Conservation (phyloP, 2,113 vertebrate species). For the Psammodynastes pulverulentus region DNA sequence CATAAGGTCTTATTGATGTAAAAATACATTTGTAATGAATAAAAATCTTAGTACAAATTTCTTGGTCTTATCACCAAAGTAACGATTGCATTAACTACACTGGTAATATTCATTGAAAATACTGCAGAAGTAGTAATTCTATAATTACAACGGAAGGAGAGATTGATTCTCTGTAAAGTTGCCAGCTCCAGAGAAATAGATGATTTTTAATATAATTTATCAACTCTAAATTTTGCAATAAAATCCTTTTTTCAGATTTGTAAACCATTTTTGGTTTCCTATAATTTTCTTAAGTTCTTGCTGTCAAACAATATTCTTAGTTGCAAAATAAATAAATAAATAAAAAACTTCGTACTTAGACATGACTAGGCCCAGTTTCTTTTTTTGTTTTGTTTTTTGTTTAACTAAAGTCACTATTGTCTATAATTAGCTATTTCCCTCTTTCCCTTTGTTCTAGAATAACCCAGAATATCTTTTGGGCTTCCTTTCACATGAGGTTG, state of each 20-base stretch:
- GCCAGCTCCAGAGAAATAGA: neutral
- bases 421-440: conserved; percentile 53
- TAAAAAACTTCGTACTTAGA: conserved; percentile 31
- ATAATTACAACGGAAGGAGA: neutral
- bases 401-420: conserved; percentile 12
- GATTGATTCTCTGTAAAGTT: neutral
- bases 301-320: conserved; percentile 35
- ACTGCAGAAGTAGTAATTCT: neutral
- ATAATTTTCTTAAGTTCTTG: neutral
- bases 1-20: neutral
- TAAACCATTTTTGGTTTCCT: neutral
- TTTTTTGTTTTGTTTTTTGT: conserved; percentile 14
- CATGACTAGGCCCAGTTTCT: conserved; percentile 18
- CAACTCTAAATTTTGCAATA: neutral
- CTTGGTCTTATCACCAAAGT: neutral
- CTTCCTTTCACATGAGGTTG: neutral
- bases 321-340: neutral
- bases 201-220: neutral
- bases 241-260: neutral
- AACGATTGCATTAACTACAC: neutral
- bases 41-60: neutral
- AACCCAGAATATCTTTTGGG: conserved; percentile 25
- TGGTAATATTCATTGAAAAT: neutral
- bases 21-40: neutral
- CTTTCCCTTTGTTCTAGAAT: conserved; percentile 36